Percentiles rank a stretch among this genome's conserved stretches.
Evolutionary conservation across 2,113 vertebrate species (phyloP).

Genomic region (Sciurus niger): DNA sequence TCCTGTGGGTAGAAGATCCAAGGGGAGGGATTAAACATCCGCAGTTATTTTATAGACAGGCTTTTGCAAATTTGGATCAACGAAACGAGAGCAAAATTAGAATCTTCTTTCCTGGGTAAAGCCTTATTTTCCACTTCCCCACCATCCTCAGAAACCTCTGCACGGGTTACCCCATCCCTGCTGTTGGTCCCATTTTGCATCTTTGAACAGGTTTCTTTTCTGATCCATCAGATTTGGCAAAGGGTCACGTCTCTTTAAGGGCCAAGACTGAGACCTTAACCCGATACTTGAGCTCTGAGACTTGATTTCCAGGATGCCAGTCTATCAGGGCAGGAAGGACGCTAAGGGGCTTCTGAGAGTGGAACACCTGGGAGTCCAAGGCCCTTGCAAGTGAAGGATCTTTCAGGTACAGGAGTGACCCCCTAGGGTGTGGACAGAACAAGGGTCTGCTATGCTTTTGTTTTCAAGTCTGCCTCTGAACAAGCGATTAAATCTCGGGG

Average conservation of each 20-base stretch:
- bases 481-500: constrained; percentile 16
- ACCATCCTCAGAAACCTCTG: not conserved
- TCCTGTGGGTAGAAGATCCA: constrained; percentile 30
- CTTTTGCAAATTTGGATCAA: not conserved
- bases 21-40: not conserved
- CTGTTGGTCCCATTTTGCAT: not conserved
- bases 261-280: not conserved
- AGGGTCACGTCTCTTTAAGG: not conserved
- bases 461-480: constrained; percentile 6
- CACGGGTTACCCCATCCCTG: too few species aligned
- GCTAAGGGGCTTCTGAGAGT: not conserved
- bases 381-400: not conserved
- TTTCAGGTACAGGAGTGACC: not conserved
- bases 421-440: not conserved
- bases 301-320: not conserved
- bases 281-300: not conserved
- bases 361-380: not conserved
- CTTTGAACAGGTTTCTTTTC: not conserved
- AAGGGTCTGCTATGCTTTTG: not conserved
- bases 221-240: not conserved
- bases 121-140: not conserved
- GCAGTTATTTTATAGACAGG: not conserved
- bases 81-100: not conserved
- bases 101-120: not conserved
- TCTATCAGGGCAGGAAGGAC: not conserved